phyloP scores from a whole-genome alignment of 2,113 vertebrate genomes.

The Lycocorax pyrrhopterus region DNA sequence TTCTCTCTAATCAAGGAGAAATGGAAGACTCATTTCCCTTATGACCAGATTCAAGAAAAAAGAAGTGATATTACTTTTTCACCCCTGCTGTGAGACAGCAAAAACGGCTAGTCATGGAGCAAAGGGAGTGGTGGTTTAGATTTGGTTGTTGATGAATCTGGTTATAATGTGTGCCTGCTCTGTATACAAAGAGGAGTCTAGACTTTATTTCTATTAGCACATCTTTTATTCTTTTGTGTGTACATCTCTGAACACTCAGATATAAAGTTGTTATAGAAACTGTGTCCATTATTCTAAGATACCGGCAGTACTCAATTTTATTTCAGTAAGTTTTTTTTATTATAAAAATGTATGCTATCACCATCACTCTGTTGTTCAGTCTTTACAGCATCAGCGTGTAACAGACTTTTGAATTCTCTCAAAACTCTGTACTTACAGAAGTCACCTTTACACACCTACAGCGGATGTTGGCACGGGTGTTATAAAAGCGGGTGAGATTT shows the following conservation, averaged over 20 bases:
- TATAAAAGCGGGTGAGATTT: background rate
- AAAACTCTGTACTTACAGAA: background rate
- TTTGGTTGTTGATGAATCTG: background rate
- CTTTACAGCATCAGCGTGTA: background rate
- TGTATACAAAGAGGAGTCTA: fast-evolving
- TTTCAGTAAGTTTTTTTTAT: background rate
- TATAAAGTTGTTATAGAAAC: background rate
- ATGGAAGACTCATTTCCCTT: background rate
- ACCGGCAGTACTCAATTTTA: background rate
- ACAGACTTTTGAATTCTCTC: background rate
- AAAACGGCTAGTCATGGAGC: background rate
- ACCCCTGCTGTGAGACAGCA: background rate
- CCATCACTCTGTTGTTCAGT: background rate
- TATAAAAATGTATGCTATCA: background rate
- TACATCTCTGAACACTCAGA: background rate
- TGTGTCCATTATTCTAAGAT: background rate
- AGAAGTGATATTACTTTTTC: background rate
- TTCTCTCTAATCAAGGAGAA: background rate
- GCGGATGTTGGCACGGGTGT: background rate
- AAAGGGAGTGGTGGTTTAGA: background rate
- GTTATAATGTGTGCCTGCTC: background rate
- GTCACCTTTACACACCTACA: background rate
- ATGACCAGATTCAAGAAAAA: background rate
- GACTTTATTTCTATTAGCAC: background rate
- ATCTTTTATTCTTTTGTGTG: background rate